phyloP scores from a whole-genome alignment of 2,797 vertebrate genomes.

The Emys orbicularis region DNA sequence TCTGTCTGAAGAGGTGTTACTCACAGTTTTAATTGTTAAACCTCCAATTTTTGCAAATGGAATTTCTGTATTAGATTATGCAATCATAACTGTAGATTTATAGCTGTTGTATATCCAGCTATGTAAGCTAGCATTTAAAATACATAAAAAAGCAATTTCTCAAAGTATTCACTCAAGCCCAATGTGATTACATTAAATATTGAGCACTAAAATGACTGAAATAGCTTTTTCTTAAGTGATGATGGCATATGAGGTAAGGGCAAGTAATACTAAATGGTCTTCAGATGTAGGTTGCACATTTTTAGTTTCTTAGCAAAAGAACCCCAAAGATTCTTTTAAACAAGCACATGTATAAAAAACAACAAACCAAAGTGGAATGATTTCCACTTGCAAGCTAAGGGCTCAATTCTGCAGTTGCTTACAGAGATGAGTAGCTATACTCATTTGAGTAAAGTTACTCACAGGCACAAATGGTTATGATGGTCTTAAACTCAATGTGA shows the following conservation, averaged over 20 bases:
- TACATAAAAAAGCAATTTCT: background rate
- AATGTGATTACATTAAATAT: background rate
- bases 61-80: background rate
- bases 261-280: constrained; percentile 11
- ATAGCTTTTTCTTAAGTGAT: background rate
- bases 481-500: background rate
- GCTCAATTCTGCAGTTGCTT: background rate
- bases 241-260: constrained; percentile 54
- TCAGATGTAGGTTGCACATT: constrained; percentile 3
- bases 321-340: background rate
- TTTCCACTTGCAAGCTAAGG: background rate
- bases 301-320: background rate
- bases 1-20: background rate
- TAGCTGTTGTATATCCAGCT: background rate
- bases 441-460: background rate
- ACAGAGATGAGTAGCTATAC: constrained; percentile 8
- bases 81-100: background rate
- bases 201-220: constrained; percentile 4
- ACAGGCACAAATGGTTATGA: background rate
- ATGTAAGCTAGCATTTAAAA: background rate
- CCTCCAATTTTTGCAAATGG: background rate
- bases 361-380: background rate
- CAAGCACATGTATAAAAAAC: background rate
- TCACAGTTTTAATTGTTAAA: background rate
- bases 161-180: background rate